Evolutionary conservation across 2,113 vertebrate genomes (phyloP), one percentile per base, ranked within the genome.

Genomic region (Paramisgurnus dabryanus): DNA sequence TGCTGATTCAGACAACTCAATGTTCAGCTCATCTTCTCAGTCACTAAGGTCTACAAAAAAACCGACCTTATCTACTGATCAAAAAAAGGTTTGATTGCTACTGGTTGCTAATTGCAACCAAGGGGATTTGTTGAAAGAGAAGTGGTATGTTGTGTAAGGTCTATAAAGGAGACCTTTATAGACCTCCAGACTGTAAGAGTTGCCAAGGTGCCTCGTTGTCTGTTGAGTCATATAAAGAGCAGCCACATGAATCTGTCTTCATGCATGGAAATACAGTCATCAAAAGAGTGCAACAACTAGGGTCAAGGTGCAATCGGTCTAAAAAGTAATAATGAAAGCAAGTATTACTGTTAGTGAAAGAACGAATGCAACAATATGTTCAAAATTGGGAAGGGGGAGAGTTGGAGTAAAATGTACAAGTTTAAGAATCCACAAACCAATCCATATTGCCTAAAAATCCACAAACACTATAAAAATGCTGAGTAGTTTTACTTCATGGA

Each of bases 191-290:
- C 79, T 17, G 79, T 78, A 79, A 49, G 58, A 61, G 41, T 61
- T 78, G 72, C 80, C 50, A 84, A 81, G 81, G 69, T 79, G 76
- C 71, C 63, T 71, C 40, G 67, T 69, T 81, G 70, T 76, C 67
- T 39, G 63, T 68, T 84, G 85, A 84, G 83, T 82, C 82, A 84
- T 84, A 77, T 74, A 73, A 67, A 75, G 81, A 74, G 13, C 70
- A 81, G 79, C 58, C 66, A 74, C 63, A 68, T n/a, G 27, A 81
- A 67, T 67, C 68, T 45, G 71, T 73, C 76, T 71, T 50, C 45
- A 61, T 66, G 53, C 79, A 80, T 70, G 50, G 67, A 72, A 58
- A 71, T 77, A 43, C 27, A 60, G 71, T 85, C 72, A 77, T 53
- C 71, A 6, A 45, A 63, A 53, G 66, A n/a, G 47, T 61, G 67